Evolutionary conservation across 1,140 invertebrate species (phyloP).

Genomic region (Mercenaria mercenaria): DNA sequence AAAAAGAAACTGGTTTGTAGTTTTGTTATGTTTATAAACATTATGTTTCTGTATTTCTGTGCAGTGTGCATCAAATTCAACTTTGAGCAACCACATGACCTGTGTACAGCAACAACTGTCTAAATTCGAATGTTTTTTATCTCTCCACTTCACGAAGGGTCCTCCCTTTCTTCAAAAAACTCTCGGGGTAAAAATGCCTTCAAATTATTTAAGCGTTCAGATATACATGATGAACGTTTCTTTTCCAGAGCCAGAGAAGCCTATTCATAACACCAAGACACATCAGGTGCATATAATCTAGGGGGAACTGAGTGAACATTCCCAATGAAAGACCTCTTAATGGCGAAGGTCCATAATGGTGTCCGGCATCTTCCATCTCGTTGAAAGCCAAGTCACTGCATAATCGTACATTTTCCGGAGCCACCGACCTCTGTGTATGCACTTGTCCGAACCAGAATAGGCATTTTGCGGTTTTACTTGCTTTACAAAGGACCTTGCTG

Average conservation of each 20-base stretch:
- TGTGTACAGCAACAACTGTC: conserved; percentile 72
- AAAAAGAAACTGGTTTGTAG: too few relatives aligned
- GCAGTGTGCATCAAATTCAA: too few relatives aligned
- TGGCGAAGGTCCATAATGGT: conserved; percentile 77
- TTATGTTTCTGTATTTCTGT: too few relatives aligned
- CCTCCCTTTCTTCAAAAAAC: conserved; percentile 81
- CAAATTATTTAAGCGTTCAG: conserved; percentile 61
- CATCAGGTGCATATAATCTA: conserved; percentile 85
- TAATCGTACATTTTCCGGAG: conserved; percentile 62
- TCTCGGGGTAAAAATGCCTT: conserved; percentile 66
- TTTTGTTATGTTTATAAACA: too few relatives aligned
- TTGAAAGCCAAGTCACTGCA: conserved; percentile 72
- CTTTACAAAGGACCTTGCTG: conserved; percentile 84
- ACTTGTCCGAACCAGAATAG: conserved; percentile 82
- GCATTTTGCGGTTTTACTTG: conserved; percentile 78
- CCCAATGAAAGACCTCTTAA: conserved; percentile 75
- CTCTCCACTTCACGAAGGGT: conserved; percentile 79
- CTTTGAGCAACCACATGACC: conserved; percentile 55
- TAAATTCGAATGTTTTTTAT: conserved; percentile 87
- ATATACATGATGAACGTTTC: conserved; percentile 61
- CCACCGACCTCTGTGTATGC: conserved; percentile 65
- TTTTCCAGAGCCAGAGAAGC: conserved; percentile 77
- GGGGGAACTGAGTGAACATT: conserved; percentile 80
- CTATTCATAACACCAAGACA: conserved; percentile 84
- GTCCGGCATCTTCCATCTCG: conserved; percentile 76